Percentiles rank a stretch among this genome's conserved stretches.
phyloP scores from a whole-genome alignment of 1,140 invertebrate species.

The Sycobia sp. region DNA sequence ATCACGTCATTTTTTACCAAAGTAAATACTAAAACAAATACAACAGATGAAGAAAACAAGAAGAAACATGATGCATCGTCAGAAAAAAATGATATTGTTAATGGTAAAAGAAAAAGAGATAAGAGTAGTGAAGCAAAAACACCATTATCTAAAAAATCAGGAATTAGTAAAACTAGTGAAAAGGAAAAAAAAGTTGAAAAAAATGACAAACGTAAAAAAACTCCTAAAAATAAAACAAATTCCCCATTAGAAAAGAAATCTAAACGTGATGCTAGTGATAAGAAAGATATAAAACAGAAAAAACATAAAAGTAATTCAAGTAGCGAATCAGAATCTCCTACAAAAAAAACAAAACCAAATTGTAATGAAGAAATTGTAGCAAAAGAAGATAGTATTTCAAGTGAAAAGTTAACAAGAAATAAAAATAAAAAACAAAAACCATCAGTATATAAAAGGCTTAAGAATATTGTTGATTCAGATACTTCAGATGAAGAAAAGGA shows the following conservation, averaged over 20 bases:
- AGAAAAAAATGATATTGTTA: background rate
- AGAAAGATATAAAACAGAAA: constrained; percentile 1
- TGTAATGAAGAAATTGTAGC: background rate
- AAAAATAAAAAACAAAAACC: constrained; percentile 27
- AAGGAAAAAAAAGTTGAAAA: background rate
- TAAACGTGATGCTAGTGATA: background rate
- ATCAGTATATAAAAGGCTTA: background rate
- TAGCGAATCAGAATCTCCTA: background rate
- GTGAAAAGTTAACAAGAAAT: background rate
- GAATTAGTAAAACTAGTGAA: background rate
- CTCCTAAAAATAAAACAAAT: constrained; percentile 15
- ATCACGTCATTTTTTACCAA: constrained; percentile 47
- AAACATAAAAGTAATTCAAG: background rate
- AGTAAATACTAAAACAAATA: constrained; percentile 28
- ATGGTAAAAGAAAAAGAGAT: constrained; percentile 5
- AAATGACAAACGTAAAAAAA: constrained; percentile 11
- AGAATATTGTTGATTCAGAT: constrained; percentile 28
- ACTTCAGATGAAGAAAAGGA: constrained; percentile 27
- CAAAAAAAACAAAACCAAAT: background rate
- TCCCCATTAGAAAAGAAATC: background rate
- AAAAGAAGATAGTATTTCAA: background rate
- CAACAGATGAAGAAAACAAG: background rate
- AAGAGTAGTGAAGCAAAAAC: constrained; percentile 18
- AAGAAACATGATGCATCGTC: background rate
- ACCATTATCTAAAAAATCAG: background rate